Percentiles rank a stretch among this genome's conserved stretches.
Conservation (phyloP, 1,140 invertebrate species). For the Papilio polytes region DNA sequence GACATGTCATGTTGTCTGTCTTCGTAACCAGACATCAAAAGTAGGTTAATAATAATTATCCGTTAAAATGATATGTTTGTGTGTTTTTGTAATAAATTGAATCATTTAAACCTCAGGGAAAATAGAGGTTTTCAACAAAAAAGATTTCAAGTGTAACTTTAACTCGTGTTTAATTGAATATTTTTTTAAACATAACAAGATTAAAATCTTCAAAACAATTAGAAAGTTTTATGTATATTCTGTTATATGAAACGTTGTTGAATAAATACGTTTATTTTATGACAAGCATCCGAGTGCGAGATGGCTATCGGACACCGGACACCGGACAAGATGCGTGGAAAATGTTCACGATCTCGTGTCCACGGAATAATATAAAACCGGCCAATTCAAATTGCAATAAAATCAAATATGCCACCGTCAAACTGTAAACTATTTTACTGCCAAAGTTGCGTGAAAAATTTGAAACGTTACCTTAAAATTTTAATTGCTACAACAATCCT, state of each 20-base stretch:
- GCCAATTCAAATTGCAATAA: neutral
- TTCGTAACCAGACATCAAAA: no score
- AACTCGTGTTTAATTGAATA: neutral
- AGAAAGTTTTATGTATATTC: constrained; percentile 5
- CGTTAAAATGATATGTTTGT: no score
- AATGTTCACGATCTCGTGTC: neutral
- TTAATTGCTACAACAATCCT: no score
- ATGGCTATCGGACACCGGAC: neutral
- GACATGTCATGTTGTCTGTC: no score
- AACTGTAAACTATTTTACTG: neutral
- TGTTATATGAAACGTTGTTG: constrained; percentile 23
- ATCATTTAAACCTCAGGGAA: no score
- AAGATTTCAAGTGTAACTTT: no score
- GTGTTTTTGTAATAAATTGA: no score
- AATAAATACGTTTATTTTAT: constrained; percentile 1
- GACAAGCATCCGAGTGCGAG: constrained; percentile 13
- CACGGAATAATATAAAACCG: neutral
- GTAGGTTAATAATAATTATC: no score
- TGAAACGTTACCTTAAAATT: no score
- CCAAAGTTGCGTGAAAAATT: neutral
- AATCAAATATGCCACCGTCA: neutral
- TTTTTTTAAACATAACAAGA: neutral
- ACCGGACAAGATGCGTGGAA: neutral
- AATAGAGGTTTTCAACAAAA: no score
- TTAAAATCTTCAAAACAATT: constrained; percentile 18